Base-by-base conservation (phyloP, 2,113 vertebrate genomes). In the Chloropsis cyanopogon region DNA sequence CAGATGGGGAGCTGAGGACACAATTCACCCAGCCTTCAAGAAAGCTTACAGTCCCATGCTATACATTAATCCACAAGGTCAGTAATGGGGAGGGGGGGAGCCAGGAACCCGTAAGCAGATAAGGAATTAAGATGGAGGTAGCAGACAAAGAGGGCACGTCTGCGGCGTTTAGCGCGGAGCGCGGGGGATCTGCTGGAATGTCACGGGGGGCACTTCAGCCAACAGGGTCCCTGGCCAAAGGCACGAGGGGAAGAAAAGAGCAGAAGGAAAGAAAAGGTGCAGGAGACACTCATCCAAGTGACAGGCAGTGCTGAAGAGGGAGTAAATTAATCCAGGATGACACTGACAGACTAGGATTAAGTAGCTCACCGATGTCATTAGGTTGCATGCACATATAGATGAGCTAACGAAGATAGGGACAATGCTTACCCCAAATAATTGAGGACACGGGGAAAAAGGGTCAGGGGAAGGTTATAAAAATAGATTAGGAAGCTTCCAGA, bases 11-110 rank as follows among this genome's bases (percentile, higher is more conserved):
- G 94, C 85, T 95, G 91, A 97, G 93, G 96, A 96, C 93, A 93
- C 95, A 96, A 97, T 97, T 97, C 95, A 96, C 82, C 96, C 92
- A 96, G 96, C 92, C 95, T 93, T 96, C 96, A 96, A 96, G 96
- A 96, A 97, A 97, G 97, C 97, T 97, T 97, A 97, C 76, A 44
- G 97, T 92, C 87, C 91, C 46, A 65, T 78, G 88, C 93, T 96
- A 95, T 93, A 96, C 93, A 96, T 97, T 97, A 97, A 97, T 97
- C 96, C 96, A 94, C 96, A 95, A 96, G 95, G 96, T 96, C 95
- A 97, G 92, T 84, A 95, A 86, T 93, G 92, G 93, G 88, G 72
- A 53, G 90, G 93, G 60, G 93, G 82, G 85, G 68, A 91, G 88
- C 64, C 94, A 77, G 82, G 20, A 82, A 77, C 94, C 41, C 90